A percentile compares a stretch with the other conserved stretches of the same genome.
Conservation (phyloP, 1,140 invertebrate genomes). For the Platyscapa corneri region DNA sequence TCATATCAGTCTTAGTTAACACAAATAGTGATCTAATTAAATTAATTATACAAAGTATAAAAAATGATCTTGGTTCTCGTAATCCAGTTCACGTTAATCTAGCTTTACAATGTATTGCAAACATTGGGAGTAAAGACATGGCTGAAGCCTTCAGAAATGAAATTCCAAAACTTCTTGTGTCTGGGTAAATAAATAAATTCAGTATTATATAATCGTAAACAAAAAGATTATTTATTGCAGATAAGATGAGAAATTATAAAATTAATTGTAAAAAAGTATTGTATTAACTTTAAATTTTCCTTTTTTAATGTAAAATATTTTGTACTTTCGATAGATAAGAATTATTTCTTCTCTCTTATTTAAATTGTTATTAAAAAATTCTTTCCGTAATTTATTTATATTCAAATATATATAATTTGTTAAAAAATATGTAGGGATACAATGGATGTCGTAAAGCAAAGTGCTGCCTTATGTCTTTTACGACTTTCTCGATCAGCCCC, state of each 20-base stretch:
- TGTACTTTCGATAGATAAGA: too few relatives aligned
- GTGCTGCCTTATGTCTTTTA: slow-evolving; percentile 96
- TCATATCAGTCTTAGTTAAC: slow-evolving; percentile 99
- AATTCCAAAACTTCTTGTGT: slow-evolving; percentile 98
- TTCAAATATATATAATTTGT: too few relatives aligned
- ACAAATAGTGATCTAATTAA: slow-evolving; percentile 99
- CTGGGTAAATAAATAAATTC: slow-evolving; percentile 80
- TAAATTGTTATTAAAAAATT: not conserved
- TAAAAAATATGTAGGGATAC: slow-evolving; percentile 85
- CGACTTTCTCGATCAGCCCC: slow-evolving; percentile 94
- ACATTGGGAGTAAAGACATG: slow-evolving; percentile 99
- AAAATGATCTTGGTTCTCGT: slow-evolving; percentile 97
- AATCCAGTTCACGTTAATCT: slow-evolving; percentile 99
- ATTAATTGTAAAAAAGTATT: too few relatives aligned
- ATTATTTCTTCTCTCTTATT: not conserved
- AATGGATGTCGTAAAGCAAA: slow-evolving; percentile 99
- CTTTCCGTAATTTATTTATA: not conserved
- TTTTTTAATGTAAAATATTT: too few relatives aligned
- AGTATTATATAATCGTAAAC: not conserved
- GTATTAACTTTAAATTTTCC: too few relatives aligned
- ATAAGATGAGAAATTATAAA: too few relatives aligned
- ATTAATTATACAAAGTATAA: slow-evolving; percentile 99
- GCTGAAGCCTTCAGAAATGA: slow-evolving; percentile 98
- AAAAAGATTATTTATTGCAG: too few relatives aligned
- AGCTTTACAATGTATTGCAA: slow-evolving; percentile 99